Conservation (phyloP, 30 jellyfish, hydroid and myxozoan species). For the Cassiopea xamachana region DNA sequence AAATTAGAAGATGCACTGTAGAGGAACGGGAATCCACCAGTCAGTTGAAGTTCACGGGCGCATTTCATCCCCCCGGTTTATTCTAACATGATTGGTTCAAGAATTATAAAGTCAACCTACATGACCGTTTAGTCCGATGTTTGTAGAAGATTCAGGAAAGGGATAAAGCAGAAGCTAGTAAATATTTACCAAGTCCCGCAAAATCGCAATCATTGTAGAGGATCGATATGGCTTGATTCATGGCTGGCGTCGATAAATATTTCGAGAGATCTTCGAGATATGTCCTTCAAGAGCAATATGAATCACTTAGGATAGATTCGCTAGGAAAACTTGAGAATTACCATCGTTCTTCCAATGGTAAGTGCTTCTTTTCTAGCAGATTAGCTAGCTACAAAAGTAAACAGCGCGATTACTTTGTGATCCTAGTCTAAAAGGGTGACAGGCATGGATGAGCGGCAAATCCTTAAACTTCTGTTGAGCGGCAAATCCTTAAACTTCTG, state of each 20-base stretch:
- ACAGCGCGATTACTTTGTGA: no score
- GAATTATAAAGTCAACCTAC: background rate
- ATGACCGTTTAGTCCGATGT: background rate
- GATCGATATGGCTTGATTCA: background rate
- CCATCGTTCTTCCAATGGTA: background rate
- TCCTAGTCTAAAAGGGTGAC: no score
- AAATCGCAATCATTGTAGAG: background rate
- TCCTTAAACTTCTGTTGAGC: no score
- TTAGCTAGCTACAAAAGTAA: no score
- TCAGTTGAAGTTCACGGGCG: background rate
- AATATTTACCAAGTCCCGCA: background rate
- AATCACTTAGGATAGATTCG: slow-evolving; percentile 29
- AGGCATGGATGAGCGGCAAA: no score
- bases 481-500: no score
- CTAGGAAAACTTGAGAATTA: slow-evolving; percentile 5
- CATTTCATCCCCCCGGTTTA: background rate
- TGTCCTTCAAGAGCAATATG: slow-evolving; percentile 48
- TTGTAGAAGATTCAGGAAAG: background rate
- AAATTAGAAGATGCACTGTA: no score
- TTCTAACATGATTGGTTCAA: background rate
- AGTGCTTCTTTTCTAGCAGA: background rate
- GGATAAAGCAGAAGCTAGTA: background rate
- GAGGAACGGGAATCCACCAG: background rate
- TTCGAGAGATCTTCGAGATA: slow-evolving; percentile 45
- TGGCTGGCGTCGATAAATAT: slow-evolving; percentile 32